phyloP scores from a whole-genome alignment of 2,113 vertebrate genomes.

The Malurus elegans region DNA sequence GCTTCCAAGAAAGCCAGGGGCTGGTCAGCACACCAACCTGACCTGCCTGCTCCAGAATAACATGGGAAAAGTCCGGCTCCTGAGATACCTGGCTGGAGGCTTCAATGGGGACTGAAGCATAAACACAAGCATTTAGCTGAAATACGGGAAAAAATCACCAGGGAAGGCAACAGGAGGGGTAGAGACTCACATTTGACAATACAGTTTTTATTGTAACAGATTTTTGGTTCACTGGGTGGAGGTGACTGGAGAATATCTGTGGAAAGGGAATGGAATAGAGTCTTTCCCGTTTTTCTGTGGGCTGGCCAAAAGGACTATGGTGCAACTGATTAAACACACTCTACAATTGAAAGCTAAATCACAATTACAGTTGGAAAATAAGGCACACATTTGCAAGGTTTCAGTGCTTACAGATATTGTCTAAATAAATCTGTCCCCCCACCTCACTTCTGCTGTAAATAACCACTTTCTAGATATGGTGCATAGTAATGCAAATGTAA shows the following conservation, averaged over 20 bases:
- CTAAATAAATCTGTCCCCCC: not conserved
- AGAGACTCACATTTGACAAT: not conserved
- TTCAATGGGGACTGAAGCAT: not conserved
- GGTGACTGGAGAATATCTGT: not conserved
- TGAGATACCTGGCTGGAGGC: not conserved
- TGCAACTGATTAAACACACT: not conserved
- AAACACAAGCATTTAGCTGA: not conserved
- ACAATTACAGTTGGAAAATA: not conserved
- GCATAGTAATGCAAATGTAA: not conserved
- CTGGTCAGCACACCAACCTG: not conserved
- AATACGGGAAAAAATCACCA: not conserved
- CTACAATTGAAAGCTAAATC: not conserved
- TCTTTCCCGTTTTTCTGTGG: not conserved
- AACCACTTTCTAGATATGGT: not conserved
- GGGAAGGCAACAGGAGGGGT: not conserved
- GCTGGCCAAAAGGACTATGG: not conserved
- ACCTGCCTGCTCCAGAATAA: not conserved
- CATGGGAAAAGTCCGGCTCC: not conserved
- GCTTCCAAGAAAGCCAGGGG: not conserved
- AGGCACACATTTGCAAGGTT: not conserved
- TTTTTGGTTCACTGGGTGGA: not conserved
- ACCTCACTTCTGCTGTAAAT: not conserved
- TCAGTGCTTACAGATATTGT: not conserved
- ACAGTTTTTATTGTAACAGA: not conserved
- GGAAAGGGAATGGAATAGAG: not conserved